A percentile compares a stretch with the other conserved stretches of the same genome.
phyloP scores from a whole-genome alignment of 2,888 invertebrate genomes.

The Amphipyra berbera region DNA sequence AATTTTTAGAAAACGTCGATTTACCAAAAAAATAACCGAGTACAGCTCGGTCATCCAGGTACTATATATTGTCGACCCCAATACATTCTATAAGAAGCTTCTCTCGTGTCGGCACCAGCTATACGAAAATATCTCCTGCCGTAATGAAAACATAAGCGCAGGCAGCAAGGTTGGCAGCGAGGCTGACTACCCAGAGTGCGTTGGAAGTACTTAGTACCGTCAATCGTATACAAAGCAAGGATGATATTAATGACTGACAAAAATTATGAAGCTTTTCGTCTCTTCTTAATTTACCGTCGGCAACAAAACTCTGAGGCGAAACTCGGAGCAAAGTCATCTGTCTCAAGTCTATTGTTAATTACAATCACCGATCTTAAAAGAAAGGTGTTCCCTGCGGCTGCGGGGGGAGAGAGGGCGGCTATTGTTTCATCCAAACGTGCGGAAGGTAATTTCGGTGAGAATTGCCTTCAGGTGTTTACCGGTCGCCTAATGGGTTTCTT shows the following conservation, averaged over 20 bases:
- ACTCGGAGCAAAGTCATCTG: conserved; percentile 11
- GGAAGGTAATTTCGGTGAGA: conserved; percentile 54
- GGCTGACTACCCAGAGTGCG: no score
- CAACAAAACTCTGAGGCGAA: neutral
- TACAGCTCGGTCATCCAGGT: no score
- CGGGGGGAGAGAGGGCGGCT: neutral
- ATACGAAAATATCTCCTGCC: no score
- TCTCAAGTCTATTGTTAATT: conserved; percentile 34
- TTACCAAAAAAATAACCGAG: no score
- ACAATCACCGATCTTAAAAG: conserved; percentile 37
- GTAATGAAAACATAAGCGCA: no score
- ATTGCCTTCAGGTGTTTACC: conserved; percentile 60
- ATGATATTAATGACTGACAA: neutral
- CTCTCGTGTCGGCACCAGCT: no score
- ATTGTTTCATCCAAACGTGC: conserved; percentile 52
- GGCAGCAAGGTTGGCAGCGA: no score
- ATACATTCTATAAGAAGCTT: no score
- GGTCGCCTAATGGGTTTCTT: conserved; percentile 56
- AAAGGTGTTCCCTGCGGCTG: conserved; percentile 16
- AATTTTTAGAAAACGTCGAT: no score
- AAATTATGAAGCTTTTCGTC: neutral
- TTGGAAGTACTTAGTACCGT: no score
- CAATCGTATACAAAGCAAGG: no score
- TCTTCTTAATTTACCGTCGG: neutral
- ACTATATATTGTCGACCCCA: no score